Conservation (phyloP, 2,797 vertebrate species). For the Knipowitschia caucasica region DNA sequence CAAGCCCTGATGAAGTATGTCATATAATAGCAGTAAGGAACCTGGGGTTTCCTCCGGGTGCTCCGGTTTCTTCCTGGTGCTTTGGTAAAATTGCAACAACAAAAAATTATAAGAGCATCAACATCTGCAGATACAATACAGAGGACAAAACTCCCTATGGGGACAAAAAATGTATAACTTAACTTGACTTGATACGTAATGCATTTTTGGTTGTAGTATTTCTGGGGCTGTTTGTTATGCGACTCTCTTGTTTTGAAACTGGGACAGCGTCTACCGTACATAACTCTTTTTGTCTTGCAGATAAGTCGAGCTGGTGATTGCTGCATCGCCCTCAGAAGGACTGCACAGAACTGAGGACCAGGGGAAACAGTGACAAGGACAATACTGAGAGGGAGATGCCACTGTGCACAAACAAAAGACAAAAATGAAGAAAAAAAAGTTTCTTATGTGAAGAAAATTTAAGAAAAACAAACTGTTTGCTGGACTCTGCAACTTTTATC, state of each 20-base stretch:
- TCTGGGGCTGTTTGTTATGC: too few relatives aligned
- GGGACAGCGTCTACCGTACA: slow-evolving; percentile 22
- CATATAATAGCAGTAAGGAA: too few relatives aligned
- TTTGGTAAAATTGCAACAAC: too few relatives aligned
- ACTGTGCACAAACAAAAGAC: slow-evolving; percentile 83
- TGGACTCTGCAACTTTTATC: slow-evolving; percentile 72
- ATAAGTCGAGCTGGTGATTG: slow-evolving; percentile 84
- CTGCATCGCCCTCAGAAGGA: slow-evolving; percentile 90
- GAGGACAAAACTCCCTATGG: too few relatives aligned
- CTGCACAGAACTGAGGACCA: slow-evolving; percentile 75
- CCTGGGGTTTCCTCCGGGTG: too few relatives aligned
- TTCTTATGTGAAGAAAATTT: slow-evolving; percentile 82
- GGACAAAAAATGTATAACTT: too few relatives aligned
- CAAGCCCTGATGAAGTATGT: too few relatives aligned
- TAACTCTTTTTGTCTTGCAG: slow-evolving; percentile 69
- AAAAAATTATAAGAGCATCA: too few relatives aligned
- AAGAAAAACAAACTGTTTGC: slow-evolving; percentile 69
- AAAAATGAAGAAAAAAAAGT: slow-evolving; percentile 63
- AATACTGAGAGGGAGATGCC: slow-evolving; percentile 77
- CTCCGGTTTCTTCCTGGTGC: too few relatives aligned
- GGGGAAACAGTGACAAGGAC: slow-evolving; percentile 47
- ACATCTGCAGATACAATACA: too few relatives aligned
- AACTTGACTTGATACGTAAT: too few relatives aligned
- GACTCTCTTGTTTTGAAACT: slow-evolving; percentile 11
- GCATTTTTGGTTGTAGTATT: too few relatives aligned